Conservation (phyloP, 2,888 invertebrate genomes). For the Diplazon laetatorius region DNA sequence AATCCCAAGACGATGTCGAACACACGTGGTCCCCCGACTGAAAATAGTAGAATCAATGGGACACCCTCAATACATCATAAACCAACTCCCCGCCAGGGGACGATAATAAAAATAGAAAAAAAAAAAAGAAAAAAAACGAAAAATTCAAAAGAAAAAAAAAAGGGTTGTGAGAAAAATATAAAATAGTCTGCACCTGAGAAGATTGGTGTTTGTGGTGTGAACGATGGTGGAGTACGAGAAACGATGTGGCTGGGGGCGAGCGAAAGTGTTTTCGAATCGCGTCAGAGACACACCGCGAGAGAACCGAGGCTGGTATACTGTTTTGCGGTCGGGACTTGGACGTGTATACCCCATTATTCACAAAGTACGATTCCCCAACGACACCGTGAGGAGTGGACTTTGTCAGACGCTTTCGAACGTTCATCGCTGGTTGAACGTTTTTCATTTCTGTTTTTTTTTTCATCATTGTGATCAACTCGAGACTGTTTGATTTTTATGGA, state of each 20-base stretch:
- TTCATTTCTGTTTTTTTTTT: no score
- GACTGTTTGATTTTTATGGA: constrained; percentile 38
- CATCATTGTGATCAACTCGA: constrained; percentile 49
- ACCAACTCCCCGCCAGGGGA: neutral
- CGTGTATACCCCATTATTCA: constrained; percentile 25
- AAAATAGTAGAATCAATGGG: neutral
- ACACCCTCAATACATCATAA: neutral
- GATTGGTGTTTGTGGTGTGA: constrained; percentile 47
- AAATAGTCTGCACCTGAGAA: constrained; percentile 37
- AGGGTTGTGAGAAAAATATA: no score
- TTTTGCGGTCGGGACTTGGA: constrained; percentile 50
- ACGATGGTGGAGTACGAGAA: constrained; percentile 2
- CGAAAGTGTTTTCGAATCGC: constrained; percentile 63
- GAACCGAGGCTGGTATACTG: constrained; percentile 45
- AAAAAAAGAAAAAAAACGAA: constrained; percentile 27
- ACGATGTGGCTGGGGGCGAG: constrained; percentile 26
- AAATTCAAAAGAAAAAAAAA: constrained; percentile 20
- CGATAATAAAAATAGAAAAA: constrained; percentile 19
- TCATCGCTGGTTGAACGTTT: constrained; percentile 47
- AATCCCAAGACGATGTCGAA: no score
- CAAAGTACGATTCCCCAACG: constrained; percentile 51
- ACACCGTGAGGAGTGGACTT: constrained; percentile 48
- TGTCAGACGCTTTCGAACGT: constrained; percentile 32
- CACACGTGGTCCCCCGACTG: no score
- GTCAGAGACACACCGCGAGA: constrained; percentile 38